Percentiles rank a stretch among this genome's conserved stretches.
Conservation (phyloP, 2,113 vertebrate species). For the Emydocephalus ijimae region DNA sequence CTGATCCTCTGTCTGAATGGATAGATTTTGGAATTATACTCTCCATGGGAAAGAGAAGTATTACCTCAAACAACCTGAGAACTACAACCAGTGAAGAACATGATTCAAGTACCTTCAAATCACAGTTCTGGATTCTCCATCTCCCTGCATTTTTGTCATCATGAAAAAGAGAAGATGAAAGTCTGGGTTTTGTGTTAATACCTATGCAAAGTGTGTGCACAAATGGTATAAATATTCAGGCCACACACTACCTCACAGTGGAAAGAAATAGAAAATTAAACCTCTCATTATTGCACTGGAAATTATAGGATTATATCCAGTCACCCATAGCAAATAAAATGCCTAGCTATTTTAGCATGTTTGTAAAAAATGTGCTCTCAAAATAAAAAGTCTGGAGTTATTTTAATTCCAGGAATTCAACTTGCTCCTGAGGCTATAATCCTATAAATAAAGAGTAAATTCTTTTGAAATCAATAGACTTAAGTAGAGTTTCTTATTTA, state of each 20-base stretch:
- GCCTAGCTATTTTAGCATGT: slow-evolving; percentile 40
- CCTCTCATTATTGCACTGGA: slow-evolving; percentile 61
- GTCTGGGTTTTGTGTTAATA: slow-evolving; percentile 58
- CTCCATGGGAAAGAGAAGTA: not conserved
- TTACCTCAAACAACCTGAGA: not conserved
- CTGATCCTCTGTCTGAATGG: not conserved
- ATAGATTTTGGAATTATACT: not conserved
- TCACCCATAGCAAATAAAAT: slow-evolving; percentile 43
- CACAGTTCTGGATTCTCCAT: slow-evolving; percentile 31
- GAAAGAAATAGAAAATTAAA: slow-evolving; percentile 69
- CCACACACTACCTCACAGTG: slow-evolving; percentile 46
- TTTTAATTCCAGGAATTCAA: slow-evolving; percentile 16
- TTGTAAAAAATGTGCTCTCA: slow-evolving; percentile 32
- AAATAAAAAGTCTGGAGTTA: slow-evolving; percentile 38
- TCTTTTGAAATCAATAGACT: not conserved
- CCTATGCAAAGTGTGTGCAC: slow-evolving; percentile 55
- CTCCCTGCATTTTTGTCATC: slow-evolving; percentile 1
- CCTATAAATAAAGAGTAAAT: not conserved
- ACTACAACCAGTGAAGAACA: slow-evolving; percentile 9
- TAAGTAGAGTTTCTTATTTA: not conserved
- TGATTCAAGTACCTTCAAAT: slow-evolving; percentile 42
- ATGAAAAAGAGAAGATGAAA: slow-evolving; percentile 41
- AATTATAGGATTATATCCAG: slow-evolving; percentile 65
- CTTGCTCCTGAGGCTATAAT: not conserved
- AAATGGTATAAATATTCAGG: slow-evolving; percentile 61